Evolutionary conservation across 30 jellyfish, hydroid and myxozoan species (phyloP), one percentile per base, ranked within the genome.

Genomic region (Aurelia aurita): DNA sequence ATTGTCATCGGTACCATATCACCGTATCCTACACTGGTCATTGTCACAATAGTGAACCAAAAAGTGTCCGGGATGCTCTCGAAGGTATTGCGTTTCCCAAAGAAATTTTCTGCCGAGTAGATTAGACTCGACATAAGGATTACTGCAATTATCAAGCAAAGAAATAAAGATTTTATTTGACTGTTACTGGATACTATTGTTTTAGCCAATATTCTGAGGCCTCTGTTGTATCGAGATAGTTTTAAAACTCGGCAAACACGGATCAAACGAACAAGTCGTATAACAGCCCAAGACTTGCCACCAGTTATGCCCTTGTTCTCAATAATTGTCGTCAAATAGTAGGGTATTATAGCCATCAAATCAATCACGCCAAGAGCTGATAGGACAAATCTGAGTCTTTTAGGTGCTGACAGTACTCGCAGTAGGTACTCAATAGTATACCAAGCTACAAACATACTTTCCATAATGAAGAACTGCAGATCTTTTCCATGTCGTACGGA

Each of bases 21-120:
- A 10, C 95, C 95, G 49, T 86, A 86, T 19, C 95, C 95, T 11
- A 86, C 95, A 46, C 92, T 70, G n/a, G 95, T 86, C 85, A 86
- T 86, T 57, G 95, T 86, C 46, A 86, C 72, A 60, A 86, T 74
- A 1, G 89, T 62, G 66, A 86, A 86, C 95, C 95, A 86, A 63
- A 86, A 86, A 2, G 89, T 39, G 39, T 62, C 84, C n/a, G 95
- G 95, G 27, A 86, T 86, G 62, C 95, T 86, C n/a, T 27, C 28
- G 68, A 86, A 86, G 25, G 15, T 34, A 16, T 74, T 44, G 18
- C 32, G 29, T 18, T 26, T 61, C 19, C 51, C 44, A 19, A 55
- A 69, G 60, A 69, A 59, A 12, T 75, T 90, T 64, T 86, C 95
- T 18, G 64, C 60, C 47, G 64, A 68, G 64, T 58, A 86, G 44